phyloP scores from a whole-genome alignment of 2,888 invertebrate species.

The Drosophila eohydei region DNA sequence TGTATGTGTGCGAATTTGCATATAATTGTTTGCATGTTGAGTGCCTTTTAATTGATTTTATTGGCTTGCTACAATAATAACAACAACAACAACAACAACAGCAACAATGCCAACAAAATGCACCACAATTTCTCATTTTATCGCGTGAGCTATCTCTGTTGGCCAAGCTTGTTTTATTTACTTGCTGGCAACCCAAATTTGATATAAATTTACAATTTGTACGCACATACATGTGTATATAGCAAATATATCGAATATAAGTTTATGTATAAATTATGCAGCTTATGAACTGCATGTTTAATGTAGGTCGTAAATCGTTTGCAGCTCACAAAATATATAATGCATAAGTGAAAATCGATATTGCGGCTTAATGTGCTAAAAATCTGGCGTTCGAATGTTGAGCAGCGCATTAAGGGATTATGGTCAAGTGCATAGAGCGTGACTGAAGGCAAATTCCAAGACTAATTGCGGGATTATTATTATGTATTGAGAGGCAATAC shows the following conservation, averaged over 20 bases:
- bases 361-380: slow-evolving; percentile 39
- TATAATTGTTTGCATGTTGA: slow-evolving; percentile 81
- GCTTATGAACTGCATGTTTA: slow-evolving; percentile 71
- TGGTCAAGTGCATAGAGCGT: slow-evolving; percentile 30
- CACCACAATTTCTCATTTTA: slow-evolving; percentile 31
- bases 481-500: not conserved
- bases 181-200: slow-evolving; percentile 24
- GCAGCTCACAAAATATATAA: slow-evolving; percentile 34
- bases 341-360: slow-evolving; percentile 46
- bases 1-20: slow-evolving; percentile 72
- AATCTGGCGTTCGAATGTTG: slow-evolving; percentile 21
- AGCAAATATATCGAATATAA: slow-evolving; percentile 15
- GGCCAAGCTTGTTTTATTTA: slow-evolving; percentile 61
- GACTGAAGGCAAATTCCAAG: slow-evolving; percentile 27
- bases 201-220: slow-evolving; percentile 25
- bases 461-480: slow-evolving; percentile 46
- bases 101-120: slow-evolving; percentile 23
- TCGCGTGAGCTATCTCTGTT: slow-evolving; percentile 49
- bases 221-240: not conserved
- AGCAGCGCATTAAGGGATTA: slow-evolving; percentile 36
- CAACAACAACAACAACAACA: slow-evolving; percentile 25
- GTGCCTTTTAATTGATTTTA: slow-evolving; percentile 80
- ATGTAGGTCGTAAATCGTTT: slow-evolving; percentile 70
- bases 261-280: slow-evolving; percentile 65
- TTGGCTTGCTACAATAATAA: slow-evolving; percentile 62